Evolutionary conservation across 2,113 vertebrate genomes (phyloP), one percentile per base, ranked within the genome.

Genomic region (Macaca fascicularis): DNA sequence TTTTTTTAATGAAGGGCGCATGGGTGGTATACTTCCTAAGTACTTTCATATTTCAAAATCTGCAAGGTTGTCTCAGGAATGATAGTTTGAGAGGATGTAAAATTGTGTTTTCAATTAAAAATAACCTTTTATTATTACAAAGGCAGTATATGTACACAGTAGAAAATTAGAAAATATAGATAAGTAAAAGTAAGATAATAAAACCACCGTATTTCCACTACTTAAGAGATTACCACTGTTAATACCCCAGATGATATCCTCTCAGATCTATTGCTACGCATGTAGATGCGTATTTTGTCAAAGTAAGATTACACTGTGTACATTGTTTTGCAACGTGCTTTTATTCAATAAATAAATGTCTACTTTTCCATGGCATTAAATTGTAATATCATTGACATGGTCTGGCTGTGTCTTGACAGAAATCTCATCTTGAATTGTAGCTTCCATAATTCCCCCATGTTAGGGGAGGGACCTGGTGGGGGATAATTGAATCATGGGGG

Each of bases 31-130:
- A 93, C 12, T 89, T 80, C 75, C 69, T 93, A 85, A 84, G 74
- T 69, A 76, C 52, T 55, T 93, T 40, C 72, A 43, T 83, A 91
- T 95, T 96, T 95, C 94, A 94, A 91, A 69, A 91, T 96, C 81
- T 90, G 7, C 70, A 78, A 89, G 20, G 43, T 48, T 84, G 55
- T 93, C 64, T 84, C 20, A 55, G 17, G 70, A 88, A 88, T 32
- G 23, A 94, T 61, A 55, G 43, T n/a, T 50, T 84, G 48, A 92
- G 55, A 93, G 45, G 69, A 75, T 75, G 61, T 20, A 52, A 40
- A 92, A 61, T 11, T 74, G 87, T 48, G 27, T 93, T 83, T 91
- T 91, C 87, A 55, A 85, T 93, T 80, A 86, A 93, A 90, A 96
- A 81, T 75, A 87, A 64, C 1, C 72, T 90, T 79, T 64, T 82